Base-by-base conservation (phyloP, 2,797 vertebrate genomes). In the Hippocampus kuda region DNA sequence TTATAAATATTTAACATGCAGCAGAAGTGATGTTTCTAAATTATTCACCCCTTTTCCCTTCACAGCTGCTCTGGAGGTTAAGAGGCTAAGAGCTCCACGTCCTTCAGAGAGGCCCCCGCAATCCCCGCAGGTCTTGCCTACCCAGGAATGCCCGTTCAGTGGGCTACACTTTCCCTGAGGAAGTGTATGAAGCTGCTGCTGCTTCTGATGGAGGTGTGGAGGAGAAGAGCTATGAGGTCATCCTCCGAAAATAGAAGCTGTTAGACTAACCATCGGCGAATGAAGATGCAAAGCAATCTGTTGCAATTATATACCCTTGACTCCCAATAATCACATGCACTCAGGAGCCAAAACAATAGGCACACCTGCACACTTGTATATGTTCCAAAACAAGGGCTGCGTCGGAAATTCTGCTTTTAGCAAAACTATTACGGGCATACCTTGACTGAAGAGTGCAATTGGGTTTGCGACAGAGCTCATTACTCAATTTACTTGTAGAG, bases 81-180 rank as follows among this genome's bases (percentile, higher is more conserved):
- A 88, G 86, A 89, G 86, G 80, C 79, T 87, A 86, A 88, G 86
- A 89, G 86, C 87, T 79, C 84, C 83, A 83, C 81, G 83, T 85
- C 77, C 77, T 48, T 38, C 26, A 34, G 74, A 83, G 82, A 72
- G 85, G 78, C 80, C 79, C 75, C 79, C 79, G 72, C 77, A 79
- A 80, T 81, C 79, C 77, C 71, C 67, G 75, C 74, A 75, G 75
- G 80, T 73, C 73, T 81, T 81, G 76, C 82, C 79, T 77, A 86
- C 78, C 76, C 69, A 63, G 61, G 65, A 83, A 82, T 75, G 22
- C 85, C 84, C 70, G 62, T 72, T 84, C 79, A 81, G 83, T 81
- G 82, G 81, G 79, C 80, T 79, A 81, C 71, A 82, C 81, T 77
- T 88, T 83, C 80, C 75, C 69, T 54, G 85, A 78, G 84, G 73